Percentiles rank a stretch among this genome's conserved stretches.
Evolutionary conservation across 2,888 invertebrate genomes (phyloP).

Genomic region (Prenolepis imparis): DNA sequence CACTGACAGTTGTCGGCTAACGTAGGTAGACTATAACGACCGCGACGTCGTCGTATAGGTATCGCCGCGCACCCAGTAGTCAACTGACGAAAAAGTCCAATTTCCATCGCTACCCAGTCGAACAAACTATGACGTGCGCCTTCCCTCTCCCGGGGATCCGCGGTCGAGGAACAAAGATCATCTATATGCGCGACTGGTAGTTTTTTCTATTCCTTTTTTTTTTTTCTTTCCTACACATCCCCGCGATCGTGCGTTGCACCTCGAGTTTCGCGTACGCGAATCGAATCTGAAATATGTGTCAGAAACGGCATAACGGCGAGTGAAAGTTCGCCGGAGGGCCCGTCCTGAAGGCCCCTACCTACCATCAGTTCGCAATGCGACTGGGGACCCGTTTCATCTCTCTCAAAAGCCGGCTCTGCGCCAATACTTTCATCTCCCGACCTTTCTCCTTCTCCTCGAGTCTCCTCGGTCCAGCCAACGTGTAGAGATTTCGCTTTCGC

Average conservation of each 20-base stretch:
- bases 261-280: not conserved
- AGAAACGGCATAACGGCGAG: conserved; percentile 74
- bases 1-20: conserved; percentile 8
- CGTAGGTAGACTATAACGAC: conserved; percentile 20
- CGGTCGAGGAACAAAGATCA: conserved; percentile 3
- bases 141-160: not conserved
- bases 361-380: not conserved
- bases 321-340: conserved; percentile 77
- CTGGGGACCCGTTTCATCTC: conserved; percentile 43
- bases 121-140: conserved; percentile 3
- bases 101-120: not conserved
- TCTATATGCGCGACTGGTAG: not conserved
- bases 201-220: no score
- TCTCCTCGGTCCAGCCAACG: conserved; percentile 32
- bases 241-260: not conserved
- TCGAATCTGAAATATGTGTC: conserved; percentile 71
- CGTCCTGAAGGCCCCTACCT: conserved; percentile 28
- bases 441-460: conserved; percentile 74
- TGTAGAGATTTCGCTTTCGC: conserved; percentile 81
- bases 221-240: not conserved
- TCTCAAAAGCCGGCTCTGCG: conserved; percentile 12
- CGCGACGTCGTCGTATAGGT: conserved; percentile 28
- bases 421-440: conserved; percentile 80
- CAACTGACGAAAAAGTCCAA: conserved; percentile 22
- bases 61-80: conserved; percentile 33